Conservation (phyloP, 2,113 vertebrate genomes). For the Syrrhaptes paradoxus region DNA sequence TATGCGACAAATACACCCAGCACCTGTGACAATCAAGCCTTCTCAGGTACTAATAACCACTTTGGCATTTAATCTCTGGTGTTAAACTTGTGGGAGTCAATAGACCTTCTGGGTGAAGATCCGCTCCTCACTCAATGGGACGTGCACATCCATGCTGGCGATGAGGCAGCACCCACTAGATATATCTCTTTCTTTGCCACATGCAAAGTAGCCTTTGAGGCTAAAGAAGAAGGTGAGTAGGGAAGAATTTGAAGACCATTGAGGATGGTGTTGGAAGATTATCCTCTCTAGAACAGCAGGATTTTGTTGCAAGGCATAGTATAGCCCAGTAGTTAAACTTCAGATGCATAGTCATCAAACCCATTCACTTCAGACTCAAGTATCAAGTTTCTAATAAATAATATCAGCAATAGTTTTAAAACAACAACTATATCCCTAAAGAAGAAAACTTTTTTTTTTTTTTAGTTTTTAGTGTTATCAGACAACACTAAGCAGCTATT, state of each 20-base stretch:
- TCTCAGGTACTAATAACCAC: neutral
- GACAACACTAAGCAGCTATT: neutral
- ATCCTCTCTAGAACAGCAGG: neutral
- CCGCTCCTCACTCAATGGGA: neutral
- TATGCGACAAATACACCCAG: neutral
- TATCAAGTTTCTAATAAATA: neutral
- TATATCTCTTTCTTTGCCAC: neutral
- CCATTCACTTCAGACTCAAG: neutral
- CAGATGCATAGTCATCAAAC: neutral
- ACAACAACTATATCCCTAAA: neutral
- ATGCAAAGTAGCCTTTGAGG: neutral
- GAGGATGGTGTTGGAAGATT: neutral
- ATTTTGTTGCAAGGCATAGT: neutral
- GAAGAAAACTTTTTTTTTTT: neutral
- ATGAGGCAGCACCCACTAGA: neutral
- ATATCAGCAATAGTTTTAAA: neutral
- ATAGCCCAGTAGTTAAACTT: neutral
- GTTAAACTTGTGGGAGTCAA: neutral
- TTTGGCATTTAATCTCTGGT: neutral
- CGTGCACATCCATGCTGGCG: accelerated
- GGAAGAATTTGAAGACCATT: neutral
- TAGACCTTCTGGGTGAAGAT: neutral
- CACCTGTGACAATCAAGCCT: neutral
- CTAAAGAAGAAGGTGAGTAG: neutral
- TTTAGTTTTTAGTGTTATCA: neutral